phyloP scores from a whole-genome alignment of 2,797 vertebrate species.

The Siniperca undulata region DNA sequence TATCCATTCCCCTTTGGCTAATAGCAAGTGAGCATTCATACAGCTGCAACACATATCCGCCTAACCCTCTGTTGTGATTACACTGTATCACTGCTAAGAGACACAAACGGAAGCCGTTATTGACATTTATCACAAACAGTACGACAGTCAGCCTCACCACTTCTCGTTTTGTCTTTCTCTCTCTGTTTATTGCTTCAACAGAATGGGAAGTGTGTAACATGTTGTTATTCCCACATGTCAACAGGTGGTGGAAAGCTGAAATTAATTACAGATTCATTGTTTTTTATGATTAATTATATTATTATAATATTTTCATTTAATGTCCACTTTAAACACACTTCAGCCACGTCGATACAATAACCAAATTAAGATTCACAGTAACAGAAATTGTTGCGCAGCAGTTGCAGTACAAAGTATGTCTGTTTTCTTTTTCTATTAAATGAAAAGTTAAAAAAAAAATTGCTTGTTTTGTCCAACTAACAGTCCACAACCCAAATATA shows the following conservation, averaged over 20 bases:
- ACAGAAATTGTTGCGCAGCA: too few species aligned
- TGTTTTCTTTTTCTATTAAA: too few species aligned
- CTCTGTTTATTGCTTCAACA: constrained; percentile 36
- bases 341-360: too few species aligned
- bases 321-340: too few species aligned
- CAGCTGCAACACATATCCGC: background rate
- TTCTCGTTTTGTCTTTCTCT: constrained; percentile 32
- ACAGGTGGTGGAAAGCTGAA: background rate
- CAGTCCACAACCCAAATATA: too few species aligned
- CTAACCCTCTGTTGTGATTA: background rate
- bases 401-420: too few species aligned
- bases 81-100: too few species aligned
- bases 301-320: background rate
- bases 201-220: constrained; percentile 44
- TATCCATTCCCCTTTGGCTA: background rate
- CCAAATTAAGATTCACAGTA: too few species aligned
- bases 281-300: background rate
- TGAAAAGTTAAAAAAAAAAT: too few species aligned
- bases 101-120: too few species aligned
- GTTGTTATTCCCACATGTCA: constrained; percentile 15
- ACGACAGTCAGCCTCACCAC: background rate
- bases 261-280: background rate
- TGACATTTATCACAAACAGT: too few species aligned
- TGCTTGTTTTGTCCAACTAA: too few species aligned
- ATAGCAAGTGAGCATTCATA: background rate